phyloP scores from a whole-genome alignment of 2,797 vertebrate genomes.

The Sebastes itinus region DNA sequence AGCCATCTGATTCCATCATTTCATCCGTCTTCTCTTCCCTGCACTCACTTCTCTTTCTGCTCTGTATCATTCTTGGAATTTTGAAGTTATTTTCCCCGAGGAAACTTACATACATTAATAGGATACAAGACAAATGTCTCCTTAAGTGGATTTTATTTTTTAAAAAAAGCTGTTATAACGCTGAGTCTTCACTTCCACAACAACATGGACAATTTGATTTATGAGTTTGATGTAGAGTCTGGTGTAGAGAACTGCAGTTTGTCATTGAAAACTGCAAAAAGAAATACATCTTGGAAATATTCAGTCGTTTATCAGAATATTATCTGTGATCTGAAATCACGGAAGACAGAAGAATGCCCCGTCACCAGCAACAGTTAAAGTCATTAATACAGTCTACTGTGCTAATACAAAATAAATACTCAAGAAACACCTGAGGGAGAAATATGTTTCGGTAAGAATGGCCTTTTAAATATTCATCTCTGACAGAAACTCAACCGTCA shows the following conservation, averaged over 20 bases:
- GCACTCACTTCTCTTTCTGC: not conserved
- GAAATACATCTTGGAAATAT: not conserved
- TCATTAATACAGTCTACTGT: not conserved
- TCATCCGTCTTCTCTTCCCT: not conserved
- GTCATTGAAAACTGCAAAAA: not conserved
- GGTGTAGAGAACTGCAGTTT: not conserved
- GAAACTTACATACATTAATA: not conserved
- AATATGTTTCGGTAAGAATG: not conserved
- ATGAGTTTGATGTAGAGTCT: not conserved
- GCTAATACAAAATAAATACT: not conserved
- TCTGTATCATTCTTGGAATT: not conserved
- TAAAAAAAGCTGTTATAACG: not conserved
- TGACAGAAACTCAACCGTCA: conserved; percentile 2
- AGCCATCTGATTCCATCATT: not conserved
- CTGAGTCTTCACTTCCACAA: not conserved
- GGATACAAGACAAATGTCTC: not conserved
- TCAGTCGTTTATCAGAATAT: not conserved
- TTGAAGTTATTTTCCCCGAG: not conserved
- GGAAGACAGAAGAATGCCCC: not conserved
- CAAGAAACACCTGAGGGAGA: not conserved
- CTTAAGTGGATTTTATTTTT: not conserved
- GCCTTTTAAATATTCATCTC: conserved; percentile 16
- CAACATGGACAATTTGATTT: not conserved
- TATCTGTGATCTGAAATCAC: not conserved
- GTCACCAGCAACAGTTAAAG: not conserved